phyloP scores from a whole-genome alignment of 1,140 invertebrate genomes.

The Asobara japonica region DNA sequence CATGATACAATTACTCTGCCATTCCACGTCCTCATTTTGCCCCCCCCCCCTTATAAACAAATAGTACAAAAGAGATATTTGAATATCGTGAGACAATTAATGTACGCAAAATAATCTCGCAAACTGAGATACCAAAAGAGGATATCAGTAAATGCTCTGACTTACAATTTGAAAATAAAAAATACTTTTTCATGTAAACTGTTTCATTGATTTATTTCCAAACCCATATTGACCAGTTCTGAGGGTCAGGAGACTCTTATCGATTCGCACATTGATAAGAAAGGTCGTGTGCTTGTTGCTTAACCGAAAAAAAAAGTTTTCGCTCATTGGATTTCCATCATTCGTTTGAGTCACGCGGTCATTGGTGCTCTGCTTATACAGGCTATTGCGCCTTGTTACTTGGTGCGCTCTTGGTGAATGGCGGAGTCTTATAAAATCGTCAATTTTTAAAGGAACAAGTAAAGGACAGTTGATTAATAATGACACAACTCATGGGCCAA shows the following conservation, averaged over 20 bases:
- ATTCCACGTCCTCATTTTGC: background rate
- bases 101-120: no score
- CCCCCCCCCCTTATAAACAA: no score
- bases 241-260: slow-evolving; percentile 21
- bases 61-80: no score
- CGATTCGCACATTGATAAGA: slow-evolving; percentile 40
- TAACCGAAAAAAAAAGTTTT: background rate
- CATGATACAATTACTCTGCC: slow-evolving; percentile 21
- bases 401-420: background rate
- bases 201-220: background rate
- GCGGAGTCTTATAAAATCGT: background rate
- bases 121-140: no score
- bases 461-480: slow-evolving; percentile 29
- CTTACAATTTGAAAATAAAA: background rate
- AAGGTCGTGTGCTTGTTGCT: background rate
- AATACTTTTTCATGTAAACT: background rate
- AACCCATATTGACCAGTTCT: background rate
- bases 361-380: slow-evolving; percentile 8
- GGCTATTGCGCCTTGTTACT: background rate
- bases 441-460: background rate
- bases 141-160: no score
- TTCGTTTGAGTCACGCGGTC: slow-evolving; percentile 36
- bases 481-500: slow-evolving; percentile 49
- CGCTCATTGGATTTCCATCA: slow-evolving; percentile 29
- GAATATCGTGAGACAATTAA: no score